Base-by-base conservation (phyloP, 2,888 invertebrate species). In the Vanessa cardui region DNA sequence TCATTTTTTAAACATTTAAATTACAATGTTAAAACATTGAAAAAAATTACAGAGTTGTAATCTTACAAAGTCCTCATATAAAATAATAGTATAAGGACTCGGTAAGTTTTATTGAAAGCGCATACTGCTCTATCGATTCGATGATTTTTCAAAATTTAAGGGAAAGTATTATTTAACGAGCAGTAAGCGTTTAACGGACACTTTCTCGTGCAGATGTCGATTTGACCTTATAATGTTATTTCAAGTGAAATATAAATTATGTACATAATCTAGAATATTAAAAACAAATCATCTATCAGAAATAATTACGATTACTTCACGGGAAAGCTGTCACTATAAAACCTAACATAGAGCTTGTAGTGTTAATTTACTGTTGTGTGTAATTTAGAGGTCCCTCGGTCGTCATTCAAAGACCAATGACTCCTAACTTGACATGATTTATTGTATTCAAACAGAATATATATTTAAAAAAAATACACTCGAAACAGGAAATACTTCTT, bases 371-470 rank as follows among this genome's bases (percentile, higher is more conserved):
- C 87, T 90, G 90, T 90, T 91, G 90, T 92, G 92, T 92, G 92
- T 92, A 90, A 89, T 92, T 92, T 92, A 88, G 89, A 92, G 92
- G 92, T 92, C 92, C 90, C 83, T 80, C 85, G 87, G 89, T 90
- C 88, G 81, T 64, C 58, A 61, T 60, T 3, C n/a, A 6, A n/a
- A 31, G 54, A 54, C 31, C n/a, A 54, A 54, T 59, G 45, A n/a
- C 20, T 45, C 33, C 46, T 20, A 12, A 46, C 16, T 46, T 18
- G 39, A 39, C 39, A 39, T 39, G 4, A 4, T 39, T 39, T 12
- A 12, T 39, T 4, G 9, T 39, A 39, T 39, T 39, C 9, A 39
- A 39, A 39, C 39, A 39, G 12, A 39, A 39, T 9, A 39, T 39
- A 39, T 2, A 39, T 9, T 2, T 26, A 26, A 3, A 26, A 26